Evolutionary conservation across 1,140 invertebrate genomes (phyloP), one percentile per base, ranked within the genome.

Genomic region (Pseudomyrmex concolor): DNA sequence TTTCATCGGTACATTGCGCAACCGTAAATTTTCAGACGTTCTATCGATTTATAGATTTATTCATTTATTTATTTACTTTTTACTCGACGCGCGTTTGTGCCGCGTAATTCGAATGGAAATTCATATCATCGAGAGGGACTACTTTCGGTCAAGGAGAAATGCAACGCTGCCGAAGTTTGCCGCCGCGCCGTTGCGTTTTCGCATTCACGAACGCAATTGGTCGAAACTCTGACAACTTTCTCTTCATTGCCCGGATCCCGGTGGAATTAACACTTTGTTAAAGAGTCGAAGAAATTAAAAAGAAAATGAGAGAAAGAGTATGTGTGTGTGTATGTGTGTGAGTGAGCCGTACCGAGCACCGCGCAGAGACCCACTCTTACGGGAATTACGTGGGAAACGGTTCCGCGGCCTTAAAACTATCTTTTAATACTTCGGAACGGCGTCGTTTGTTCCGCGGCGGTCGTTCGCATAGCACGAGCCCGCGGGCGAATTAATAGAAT

Each of bases 401-500:
- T 81, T 70, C 54, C 17, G 64, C 60, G 51, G 45, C 55, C 83
- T 80, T 85, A 84, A 85, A 89, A 86, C 64, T 81, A 78, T 72
- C 66, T 84, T 64, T 72, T 84, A 80, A 88, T 88, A 84, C 60
- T 63, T 80, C 55, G 70, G 64, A 86, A 84, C 63, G 70, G 51
- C 64, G 66, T 48, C 57, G 48, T 64, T 83, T 66, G 63, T 76
- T 74, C 84, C 84, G 55, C 15, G 60, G 78, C 73, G 77, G 59
- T 67, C n/a, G 50, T 57, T 70, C 51, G 54, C 60, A 54, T 43
- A 63, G 54, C 60, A 48, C 50, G 62, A 59, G 68, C 22, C 62
- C 22, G 64, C 59, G 34, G 34, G 81, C 73, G 80, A 81, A 89
- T 89, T 89, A 88, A 89, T 89, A 89, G 87, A 89, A 89, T 89